Evolutionary conservation across 2,888 invertebrate genomes (phyloP).

Genomic region (Podabrus alpinus): DNA sequence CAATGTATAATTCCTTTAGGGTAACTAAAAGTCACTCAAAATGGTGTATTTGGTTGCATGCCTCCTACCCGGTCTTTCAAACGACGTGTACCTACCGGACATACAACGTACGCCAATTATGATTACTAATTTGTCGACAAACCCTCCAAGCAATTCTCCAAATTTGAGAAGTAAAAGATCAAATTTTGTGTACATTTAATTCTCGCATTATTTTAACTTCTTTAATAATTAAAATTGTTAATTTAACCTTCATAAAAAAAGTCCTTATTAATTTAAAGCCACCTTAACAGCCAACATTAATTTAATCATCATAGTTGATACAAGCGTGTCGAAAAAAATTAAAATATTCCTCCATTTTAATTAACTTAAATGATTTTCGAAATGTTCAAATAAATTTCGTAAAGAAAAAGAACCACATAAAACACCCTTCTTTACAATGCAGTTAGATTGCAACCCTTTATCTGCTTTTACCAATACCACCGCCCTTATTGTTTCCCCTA

Average conservation of each 20-base stretch:
- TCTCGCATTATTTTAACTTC: background rate
- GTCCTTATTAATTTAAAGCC: background rate
- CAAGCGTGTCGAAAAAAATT: background rate
- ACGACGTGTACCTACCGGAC: conserved; percentile 28
- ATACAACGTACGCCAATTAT: conserved; percentile 28
- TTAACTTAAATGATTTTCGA: background rate
- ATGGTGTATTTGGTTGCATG: conserved; percentile 36
- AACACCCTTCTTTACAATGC: conserved; percentile 27
- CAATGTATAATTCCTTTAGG: conserved; percentile 49
- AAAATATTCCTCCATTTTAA: background rate
- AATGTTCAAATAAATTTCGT: background rate
- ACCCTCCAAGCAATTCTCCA: conserved; percentile 18
- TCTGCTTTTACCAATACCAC: conserved; percentile 50
- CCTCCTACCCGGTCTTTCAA: conserved; percentile 24
- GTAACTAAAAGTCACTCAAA: conserved; percentile 48
- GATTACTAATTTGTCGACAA: conserved; percentile 30
- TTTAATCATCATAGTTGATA: background rate
- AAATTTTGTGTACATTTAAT: background rate
- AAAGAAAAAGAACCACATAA: background rate
- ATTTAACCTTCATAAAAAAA: background rate
- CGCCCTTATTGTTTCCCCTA: conserved; percentile 49
- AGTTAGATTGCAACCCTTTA: conserved; percentile 46
- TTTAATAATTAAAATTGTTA: background rate
- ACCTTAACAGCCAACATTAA: background rate
- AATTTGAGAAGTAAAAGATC: conserved; percentile 7